phyloP scores from a whole-genome alignment of 2,113 vertebrate species.

The Sitta europaea region DNA sequence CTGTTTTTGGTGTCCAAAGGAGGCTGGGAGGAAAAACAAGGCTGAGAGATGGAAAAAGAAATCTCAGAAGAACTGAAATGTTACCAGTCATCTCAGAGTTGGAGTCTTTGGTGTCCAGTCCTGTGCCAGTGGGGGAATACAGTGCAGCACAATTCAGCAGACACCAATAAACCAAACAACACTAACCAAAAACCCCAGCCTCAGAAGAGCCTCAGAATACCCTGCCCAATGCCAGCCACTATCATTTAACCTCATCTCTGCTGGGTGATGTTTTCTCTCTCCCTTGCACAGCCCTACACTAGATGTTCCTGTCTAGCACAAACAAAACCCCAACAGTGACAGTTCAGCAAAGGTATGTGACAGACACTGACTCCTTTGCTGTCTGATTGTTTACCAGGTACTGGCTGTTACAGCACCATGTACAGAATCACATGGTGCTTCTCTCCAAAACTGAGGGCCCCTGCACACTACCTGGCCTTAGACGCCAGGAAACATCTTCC shows the following conservation, averaged over 20 bases:
- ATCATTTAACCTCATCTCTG: not conserved
- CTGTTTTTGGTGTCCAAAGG: not conserved
- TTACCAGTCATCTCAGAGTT: not conserved
- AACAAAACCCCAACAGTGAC: not conserved
- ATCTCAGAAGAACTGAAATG: not conserved
- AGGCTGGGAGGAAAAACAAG: not conserved
- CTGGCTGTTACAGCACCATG: not conserved
- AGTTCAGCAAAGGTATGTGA: not conserved
- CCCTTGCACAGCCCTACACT: not conserved
- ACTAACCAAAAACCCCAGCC: fast-evolving
- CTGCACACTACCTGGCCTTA: too few relatives aligned
- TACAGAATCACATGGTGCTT: not conserved
- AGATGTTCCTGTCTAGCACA: not conserved
- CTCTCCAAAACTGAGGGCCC: not conserved
- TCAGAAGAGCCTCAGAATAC: not conserved
- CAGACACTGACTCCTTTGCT: not conserved
- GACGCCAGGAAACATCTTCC: not conserved
- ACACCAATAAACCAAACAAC: not conserved
- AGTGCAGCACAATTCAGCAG: not conserved
- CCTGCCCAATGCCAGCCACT: not conserved
- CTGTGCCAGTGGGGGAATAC: not conserved
- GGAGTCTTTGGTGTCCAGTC: not conserved
- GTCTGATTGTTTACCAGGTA: not conserved
- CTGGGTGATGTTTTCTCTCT: not conserved
- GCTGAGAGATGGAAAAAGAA: not conserved